Conservation (phyloP, 1,140 invertebrate species). For the Drosophila mayri region DNA sequence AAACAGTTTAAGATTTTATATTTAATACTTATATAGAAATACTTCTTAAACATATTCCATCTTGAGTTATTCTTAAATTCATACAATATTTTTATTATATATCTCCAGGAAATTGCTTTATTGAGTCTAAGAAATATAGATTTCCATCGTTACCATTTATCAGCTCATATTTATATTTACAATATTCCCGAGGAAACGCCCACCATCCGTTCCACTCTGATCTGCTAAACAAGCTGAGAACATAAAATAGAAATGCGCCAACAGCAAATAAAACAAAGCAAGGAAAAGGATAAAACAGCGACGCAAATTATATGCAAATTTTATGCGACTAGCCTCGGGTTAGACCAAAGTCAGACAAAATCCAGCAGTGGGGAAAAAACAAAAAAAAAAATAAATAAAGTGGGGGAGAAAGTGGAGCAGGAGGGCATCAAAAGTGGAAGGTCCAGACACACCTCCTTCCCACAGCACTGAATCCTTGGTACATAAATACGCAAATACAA, state of each 20-base stretch:
- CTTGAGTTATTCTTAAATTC: neutral
- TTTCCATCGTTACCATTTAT: slow-evolving; percentile 23
- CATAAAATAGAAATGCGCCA: slow-evolving; percentile 56
- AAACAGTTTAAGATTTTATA: neutral
- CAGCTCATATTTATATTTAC: slow-evolving; percentile 44
- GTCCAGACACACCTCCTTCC: slow-evolving; percentile 75
- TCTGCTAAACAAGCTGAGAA: slow-evolving; percentile 33
- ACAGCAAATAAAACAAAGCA: slow-evolving; percentile 31
- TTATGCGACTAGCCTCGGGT: slow-evolving; percentile 69
- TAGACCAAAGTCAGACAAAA: slow-evolving; percentile 45
- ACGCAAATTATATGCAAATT: slow-evolving; percentile 84
- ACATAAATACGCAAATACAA: slow-evolving; percentile 33
- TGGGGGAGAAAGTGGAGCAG: slow-evolving; percentile 17
- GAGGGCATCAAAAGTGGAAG: slow-evolving; percentile 76
- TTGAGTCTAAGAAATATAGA: neutral
- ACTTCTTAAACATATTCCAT: neutral
- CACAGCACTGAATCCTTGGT: neutral
- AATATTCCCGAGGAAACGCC: slow-evolving; percentile 27
- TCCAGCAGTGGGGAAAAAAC: neutral
- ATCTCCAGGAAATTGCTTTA: neutral
- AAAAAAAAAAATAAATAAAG: neutral
- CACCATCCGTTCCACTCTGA: slow-evolving; percentile 27
- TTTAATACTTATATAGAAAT: neutral
- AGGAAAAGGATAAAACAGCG: slow-evolving; percentile 47
- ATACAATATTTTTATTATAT: neutral